phyloP scores from a whole-genome alignment of 2,888 invertebrate species.

The Callinectes sapidus region DNA sequence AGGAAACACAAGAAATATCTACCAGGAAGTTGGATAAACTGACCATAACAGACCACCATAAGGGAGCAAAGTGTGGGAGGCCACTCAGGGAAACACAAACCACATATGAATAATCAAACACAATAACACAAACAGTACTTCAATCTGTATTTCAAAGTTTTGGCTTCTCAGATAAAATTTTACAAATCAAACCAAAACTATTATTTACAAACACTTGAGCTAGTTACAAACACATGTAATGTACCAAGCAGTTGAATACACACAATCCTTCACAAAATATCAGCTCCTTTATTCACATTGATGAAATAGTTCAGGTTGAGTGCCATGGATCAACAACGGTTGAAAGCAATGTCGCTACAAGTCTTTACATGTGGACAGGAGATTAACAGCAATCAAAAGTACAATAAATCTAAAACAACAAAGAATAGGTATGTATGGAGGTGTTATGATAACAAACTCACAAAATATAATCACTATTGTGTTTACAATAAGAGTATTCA shows the following conservation, averaged over 20 bases:
- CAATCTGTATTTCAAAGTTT: constrained; percentile 8
- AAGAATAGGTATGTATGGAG: background rate
- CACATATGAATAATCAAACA: background rate
- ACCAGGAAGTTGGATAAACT: background rate
- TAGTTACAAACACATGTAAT: constrained; percentile 4
- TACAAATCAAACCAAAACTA: background rate
- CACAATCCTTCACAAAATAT: background rate
- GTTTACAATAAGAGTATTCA: background rate
- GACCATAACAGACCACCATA: background rate
- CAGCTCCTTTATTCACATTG: background rate
- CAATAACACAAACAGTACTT: background rate
- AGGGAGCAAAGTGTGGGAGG: background rate
- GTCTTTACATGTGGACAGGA: background rate
- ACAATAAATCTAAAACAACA: background rate
- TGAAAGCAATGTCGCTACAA: background rate
- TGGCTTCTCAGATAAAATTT: background rate
- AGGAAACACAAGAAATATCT: too few species aligned
- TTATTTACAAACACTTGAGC: background rate
- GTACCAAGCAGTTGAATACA: background rate
- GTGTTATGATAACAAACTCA: background rate
- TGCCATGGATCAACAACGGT: background rate
- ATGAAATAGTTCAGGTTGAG: background rate
- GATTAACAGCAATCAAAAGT: background rate
- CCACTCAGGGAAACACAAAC: background rate
- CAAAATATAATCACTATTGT: background rate